Base-by-base conservation (phyloP, 2,888 invertebrate genomes). In the Acrobasis suavella region DNA sequence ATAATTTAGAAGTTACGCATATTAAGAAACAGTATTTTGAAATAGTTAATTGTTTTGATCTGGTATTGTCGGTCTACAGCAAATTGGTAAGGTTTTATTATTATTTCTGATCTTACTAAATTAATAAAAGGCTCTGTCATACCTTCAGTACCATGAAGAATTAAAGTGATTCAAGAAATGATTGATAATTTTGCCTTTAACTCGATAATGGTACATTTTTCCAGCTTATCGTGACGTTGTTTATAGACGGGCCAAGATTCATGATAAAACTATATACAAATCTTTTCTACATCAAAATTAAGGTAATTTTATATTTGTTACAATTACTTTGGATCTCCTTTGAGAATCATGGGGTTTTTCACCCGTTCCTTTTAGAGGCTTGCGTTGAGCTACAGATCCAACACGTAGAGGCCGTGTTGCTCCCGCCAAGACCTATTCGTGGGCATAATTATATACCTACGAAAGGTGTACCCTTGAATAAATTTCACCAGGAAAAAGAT, bases 21-120 rank as follows among this genome's bases (percentile, higher is more conserved):
- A 17, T 60, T 16, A 2, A 50, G 39, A 9, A 38, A 2, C 16
- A 60, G 12, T 60, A 60, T 60, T 14, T 60, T 12, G 39, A 50
- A 16, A 60, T 50, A 16, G 32, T 60, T 9, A n/a, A 38, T 10
- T 38, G 16, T 17, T 60, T 60, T 38, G 59, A 60, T 32, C 50
- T 16, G 1, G 15, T 38, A 17, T 60, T 60, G 17, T 39, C 59
- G 15, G 17, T 50, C 9, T 38, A 51, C 37, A 38, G 50, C n/a
- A 50, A 38, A 15, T 9, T 17, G 59, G 59, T 50, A 15, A 60
- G 59, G 9, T 14, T 16, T 46, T n/a, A 22, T 12, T 46, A 17
- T 39, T 9, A 8, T 2, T n/a, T 55, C 9, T 15, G 38, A 16
- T 46, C 10, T 38, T 39, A 39, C 1, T 10, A 2, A 3, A 16